Percentiles rank a stretch among this genome's conserved stretches.
Evolutionary conservation across 92 coral and sea anemone species (phyloP).

Genomic region (Pocillopora meandrina): DNA sequence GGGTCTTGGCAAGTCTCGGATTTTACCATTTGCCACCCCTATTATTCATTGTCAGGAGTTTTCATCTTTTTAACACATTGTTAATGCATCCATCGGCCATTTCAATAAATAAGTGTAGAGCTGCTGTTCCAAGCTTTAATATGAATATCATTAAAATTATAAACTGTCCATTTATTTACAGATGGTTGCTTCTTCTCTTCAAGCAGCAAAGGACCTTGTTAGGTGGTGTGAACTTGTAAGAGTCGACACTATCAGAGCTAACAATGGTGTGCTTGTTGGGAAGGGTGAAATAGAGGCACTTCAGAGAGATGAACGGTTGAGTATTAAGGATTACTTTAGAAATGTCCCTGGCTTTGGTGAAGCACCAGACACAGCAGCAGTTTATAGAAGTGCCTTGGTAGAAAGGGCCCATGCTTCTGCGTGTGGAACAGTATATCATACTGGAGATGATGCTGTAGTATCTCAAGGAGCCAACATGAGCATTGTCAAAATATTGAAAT

Average conservation of each 20-base stretch:
- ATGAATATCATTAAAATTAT: conserved; percentile 8
- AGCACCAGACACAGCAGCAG: conserved; percentile 33
- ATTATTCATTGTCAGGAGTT: not conserved
- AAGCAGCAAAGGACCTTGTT: conserved; percentile 59
- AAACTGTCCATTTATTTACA: conserved; percentile 28
- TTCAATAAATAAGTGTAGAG: not conserved
- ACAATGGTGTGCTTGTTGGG: conserved; percentile 64
- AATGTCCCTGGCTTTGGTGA: conserved; percentile 31
- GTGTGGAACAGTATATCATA: conserved; percentile 60
- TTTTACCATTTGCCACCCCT: no score
- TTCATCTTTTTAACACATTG: not conserved
- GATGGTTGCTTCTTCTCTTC: conserved; percentile 62
- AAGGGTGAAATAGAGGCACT: conserved; percentile 44
- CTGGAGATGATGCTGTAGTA: conserved; percentile 53
- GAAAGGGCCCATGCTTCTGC: conserved; percentile 45
- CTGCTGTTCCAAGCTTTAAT: conserved; percentile 2
- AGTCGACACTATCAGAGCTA: conserved; percentile 50
- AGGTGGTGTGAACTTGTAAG: conserved; percentile 41
- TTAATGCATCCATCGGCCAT: not conserved
- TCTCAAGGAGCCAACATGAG: conserved; percentile 42
- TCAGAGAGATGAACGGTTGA: conserved; percentile 42
- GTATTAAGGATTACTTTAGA: conserved; percentile 35
- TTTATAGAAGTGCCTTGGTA: conserved; percentile 63
- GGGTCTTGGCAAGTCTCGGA: no score
- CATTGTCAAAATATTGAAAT: conserved; percentile 40